phyloP scores from a whole-genome alignment of 2,888 invertebrate species.

The Leucophenga montana region DNA sequence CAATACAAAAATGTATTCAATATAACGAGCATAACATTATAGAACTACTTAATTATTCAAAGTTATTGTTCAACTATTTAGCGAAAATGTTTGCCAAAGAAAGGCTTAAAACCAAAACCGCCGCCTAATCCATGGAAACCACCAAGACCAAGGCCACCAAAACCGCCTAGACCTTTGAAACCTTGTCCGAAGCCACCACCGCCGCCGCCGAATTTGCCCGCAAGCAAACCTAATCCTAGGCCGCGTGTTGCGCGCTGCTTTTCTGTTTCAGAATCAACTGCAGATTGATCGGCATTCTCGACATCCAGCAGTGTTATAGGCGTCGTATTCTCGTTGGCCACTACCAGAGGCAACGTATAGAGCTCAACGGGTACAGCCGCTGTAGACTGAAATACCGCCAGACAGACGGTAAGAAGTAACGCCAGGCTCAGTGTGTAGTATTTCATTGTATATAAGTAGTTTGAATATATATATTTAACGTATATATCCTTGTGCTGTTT shows the following conservation, averaged over 20 bases:
- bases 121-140: slow-evolving; percentile 49
- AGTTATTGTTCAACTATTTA: too few relatives aligned
- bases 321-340: slow-evolving; percentile 27
- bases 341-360: slow-evolving; percentile 15
- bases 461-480: slow-evolving; percentile 18
- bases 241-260: slow-evolving; percentile 54
- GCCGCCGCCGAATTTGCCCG: slow-evolving; percentile 34
- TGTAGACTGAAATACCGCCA: not conserved
- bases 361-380: slow-evolving; percentile 46
- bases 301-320: slow-evolving; percentile 57
- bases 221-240: slow-evolving; percentile 51
- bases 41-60: slow-evolving; percentile 7
- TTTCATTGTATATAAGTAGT: slow-evolving; percentile 40
- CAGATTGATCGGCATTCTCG: slow-evolving; percentile 39
- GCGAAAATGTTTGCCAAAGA: slow-evolving; percentile 56
- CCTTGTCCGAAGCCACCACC: slow-evolving; percentile 40
- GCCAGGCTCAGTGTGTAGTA: slow-evolving; percentile 38
- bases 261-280: slow-evolving; percentile 30
- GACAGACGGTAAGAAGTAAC: slow-evolving; percentile 36
- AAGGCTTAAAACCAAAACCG: slow-evolving; percentile 54
- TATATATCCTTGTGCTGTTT: too few relatives aligned
- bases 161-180: slow-evolving; percentile 48
- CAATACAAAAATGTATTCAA: slow-evolving; percentile 30
- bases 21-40: slow-evolving; percentile 18
- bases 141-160: slow-evolving; percentile 48